phyloP scores from a whole-genome alignment of 2,888 invertebrate species.

The Drosophila greeni region DNA sequence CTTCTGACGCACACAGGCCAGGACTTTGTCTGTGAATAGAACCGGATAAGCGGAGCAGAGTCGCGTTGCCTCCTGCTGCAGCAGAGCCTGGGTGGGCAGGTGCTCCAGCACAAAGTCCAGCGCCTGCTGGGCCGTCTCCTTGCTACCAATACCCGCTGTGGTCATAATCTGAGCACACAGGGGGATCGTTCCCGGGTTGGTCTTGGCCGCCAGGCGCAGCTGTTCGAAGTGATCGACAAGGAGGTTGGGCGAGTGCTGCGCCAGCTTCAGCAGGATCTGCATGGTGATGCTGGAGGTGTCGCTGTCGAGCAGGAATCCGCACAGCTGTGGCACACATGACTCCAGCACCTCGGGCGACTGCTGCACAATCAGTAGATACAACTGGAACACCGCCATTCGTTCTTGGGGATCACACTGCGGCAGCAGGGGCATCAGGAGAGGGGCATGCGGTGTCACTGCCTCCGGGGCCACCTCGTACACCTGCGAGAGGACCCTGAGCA shows the following conservation, averaged over 20 bases:
- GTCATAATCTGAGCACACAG: slow-evolving; percentile 86
- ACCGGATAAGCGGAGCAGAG: slow-evolving; percentile 89
- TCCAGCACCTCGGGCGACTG: slow-evolving; percentile 86
- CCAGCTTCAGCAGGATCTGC: slow-evolving; percentile 87
- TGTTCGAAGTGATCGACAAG: slow-evolving; percentile 86
- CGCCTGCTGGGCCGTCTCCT: slow-evolving; percentile 90
- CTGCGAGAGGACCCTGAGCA: slow-evolving; percentile 92
- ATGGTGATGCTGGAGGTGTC: slow-evolving; percentile 83
- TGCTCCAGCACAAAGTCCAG: slow-evolving; percentile 89
- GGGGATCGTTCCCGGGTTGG: slow-evolving; percentile 83
- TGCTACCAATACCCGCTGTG: slow-evolving; percentile 85
- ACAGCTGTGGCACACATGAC: slow-evolving; percentile 89
- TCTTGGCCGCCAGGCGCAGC: slow-evolving; percentile 84
- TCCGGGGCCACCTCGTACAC: slow-evolving; percentile 93
- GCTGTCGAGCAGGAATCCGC: slow-evolving; percentile 84
- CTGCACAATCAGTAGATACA: slow-evolving; percentile 90
- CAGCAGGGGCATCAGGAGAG: slow-evolving; percentile 87
- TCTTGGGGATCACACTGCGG: slow-evolving; percentile 92
- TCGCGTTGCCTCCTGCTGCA: slow-evolving; percentile 89
- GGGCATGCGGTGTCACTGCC: slow-evolving; percentile 90
- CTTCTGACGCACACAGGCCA: slow-evolving; percentile 86
- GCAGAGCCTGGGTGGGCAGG: slow-evolving; percentile 85
- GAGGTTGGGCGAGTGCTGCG: slow-evolving; percentile 84
- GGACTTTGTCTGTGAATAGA: slow-evolving; percentile 88
- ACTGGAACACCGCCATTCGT: slow-evolving; percentile 88